Conservation (phyloP, 1,140 invertebrate species). For the Drosophila navojoa region DNA sequence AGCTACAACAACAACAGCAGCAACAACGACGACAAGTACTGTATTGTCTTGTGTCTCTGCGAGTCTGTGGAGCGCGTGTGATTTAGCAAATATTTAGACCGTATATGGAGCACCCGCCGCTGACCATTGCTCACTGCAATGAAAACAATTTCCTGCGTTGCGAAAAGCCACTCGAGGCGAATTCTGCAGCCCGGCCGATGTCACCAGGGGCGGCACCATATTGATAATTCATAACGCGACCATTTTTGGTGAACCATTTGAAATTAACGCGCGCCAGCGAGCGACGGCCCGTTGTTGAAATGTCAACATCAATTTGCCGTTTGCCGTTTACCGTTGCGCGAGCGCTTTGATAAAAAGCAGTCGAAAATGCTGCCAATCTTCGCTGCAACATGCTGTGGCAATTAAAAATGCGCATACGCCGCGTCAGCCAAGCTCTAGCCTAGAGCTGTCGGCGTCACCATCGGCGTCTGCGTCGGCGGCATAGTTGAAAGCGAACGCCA, state of each 20-base stretch:
- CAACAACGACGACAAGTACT: conserved; percentile 14
- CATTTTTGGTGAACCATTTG: conserved; percentile 72
- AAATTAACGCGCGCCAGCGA: conserved; percentile 75
- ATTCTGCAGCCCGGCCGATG: conserved; percentile 58
- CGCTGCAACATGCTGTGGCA: conserved; percentile 74
- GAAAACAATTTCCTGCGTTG: conserved; percentile 77
- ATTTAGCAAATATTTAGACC: conserved; percentile 81
- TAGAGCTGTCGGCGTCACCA: conserved; percentile 38
- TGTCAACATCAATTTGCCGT: conserved; percentile 78
- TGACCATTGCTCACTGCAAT: conserved; percentile 42
- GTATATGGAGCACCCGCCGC: conserved; percentile 72
- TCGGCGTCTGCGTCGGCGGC: conserved; percentile 39
- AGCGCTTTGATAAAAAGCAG: conserved; percentile 56
- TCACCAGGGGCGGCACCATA: conserved; percentile 71
- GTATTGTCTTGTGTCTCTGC: conserved; percentile 65
- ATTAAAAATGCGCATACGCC: conserved; percentile 82
- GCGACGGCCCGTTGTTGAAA: conserved; percentile 69
- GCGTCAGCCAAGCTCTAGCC: conserved; percentile 43
- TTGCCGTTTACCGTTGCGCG: conserved; percentile 18
- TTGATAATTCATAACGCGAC: conserved; percentile 80
- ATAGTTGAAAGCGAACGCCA: conserved; percentile 61
- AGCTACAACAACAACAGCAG: conserved; percentile 18
- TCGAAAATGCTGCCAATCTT: conserved; percentile 70
- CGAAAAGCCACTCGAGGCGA: conserved; percentile 57
- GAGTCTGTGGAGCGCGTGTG: conserved; percentile 64